phyloP scores from a whole-genome alignment of 1,140 invertebrate genomes.

The Drosophila fuyamai region DNA sequence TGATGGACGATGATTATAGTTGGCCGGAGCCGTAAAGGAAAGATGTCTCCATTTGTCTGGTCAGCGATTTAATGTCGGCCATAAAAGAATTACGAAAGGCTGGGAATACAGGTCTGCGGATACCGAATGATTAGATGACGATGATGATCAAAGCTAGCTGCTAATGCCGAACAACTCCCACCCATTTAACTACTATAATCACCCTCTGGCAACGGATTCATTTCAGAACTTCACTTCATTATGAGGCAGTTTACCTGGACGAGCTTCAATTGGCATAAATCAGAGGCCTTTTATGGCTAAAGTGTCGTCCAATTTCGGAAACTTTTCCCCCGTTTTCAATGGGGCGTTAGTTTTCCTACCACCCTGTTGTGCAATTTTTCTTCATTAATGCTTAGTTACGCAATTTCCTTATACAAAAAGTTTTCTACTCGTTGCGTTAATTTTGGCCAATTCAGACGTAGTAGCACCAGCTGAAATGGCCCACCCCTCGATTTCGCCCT shows the following conservation, averaged over 20 bases:
- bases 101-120: slow-evolving; percentile 22
- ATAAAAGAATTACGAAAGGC: slow-evolving; percentile 58
- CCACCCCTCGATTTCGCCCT: slow-evolving; percentile 7
- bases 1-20: slow-evolving; percentile 81
- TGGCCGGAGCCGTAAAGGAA: slow-evolving; percentile 49
- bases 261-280: slow-evolving; percentile 76
- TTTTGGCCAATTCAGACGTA: slow-evolving; percentile 72
- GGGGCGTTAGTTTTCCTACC: slow-evolving; percentile 28
- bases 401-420: slow-evolving; percentile 71
- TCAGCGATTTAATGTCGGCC: slow-evolving; percentile 68
- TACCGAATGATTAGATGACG: slow-evolving; percentile 64
- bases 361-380: slow-evolving; percentile 61
- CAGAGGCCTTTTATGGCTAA: slow-evolving; percentile 73
- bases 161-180: slow-evolving; percentile 13
- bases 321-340: slow-evolving; percentile 39
- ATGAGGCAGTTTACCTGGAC: slow-evolving; percentile 72
- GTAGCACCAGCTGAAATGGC: slow-evolving; percentile 38
- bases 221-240: slow-evolving; percentile 59
- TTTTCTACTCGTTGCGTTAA: slow-evolving; percentile 74
- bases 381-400: slow-evolving; percentile 81
- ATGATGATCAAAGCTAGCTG: slow-evolving; percentile 63
- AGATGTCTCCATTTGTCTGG: slow-evolving; percentile 66
- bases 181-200: slow-evolving; percentile 30
- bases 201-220: slow-evolving; percentile 43
- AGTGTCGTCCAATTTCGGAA: slow-evolving; percentile 77